Base-by-base conservation (phyloP, 2,888 invertebrate genomes). In the Eulithis testata region DNA sequence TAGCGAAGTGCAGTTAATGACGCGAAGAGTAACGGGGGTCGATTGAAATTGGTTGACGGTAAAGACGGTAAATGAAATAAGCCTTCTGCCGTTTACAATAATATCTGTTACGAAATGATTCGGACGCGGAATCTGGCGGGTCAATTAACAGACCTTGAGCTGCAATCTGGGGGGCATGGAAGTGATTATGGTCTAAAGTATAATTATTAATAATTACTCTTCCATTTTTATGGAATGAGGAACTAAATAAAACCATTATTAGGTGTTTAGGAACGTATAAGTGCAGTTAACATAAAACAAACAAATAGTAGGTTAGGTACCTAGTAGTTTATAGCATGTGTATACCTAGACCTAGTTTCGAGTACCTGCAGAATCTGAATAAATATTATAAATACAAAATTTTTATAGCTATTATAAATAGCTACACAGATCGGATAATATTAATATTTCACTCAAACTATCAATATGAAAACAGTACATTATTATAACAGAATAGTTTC, bases 11-110 rank as follows among this genome's bases (percentile, higher is more conserved):
- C 70, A 72, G 69, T 70, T 68, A 65, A 73, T 84, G 78, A 81
- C 79, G 78, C 80, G 74, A 75, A 71, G 75, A 77, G 72, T 72
- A 75, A 63, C 64, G 60, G 53, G 65, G 70, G 49, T 72, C 73
- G 65, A 68, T 70, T 71, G 72, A 70, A 70, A 70, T 65, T 85
- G 86, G 87, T 81, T 80, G 76, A 76, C 76, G 44, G 55, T 68
- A 69, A 83, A 87, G 86, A 86, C 85, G 83, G 84, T 84, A 84
- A 83, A 84, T 84, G 81, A 86, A 85, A 87, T 83, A 80, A 87
- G 86, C 85, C 85, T 88, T 86, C 83, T 85, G 83, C 81, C 77
- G 81, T 86, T 84, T 82, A 85, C 85, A 86, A 86, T 85, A 84
- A 81, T 82, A 80, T 77, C 78, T 78, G 76, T 86, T 84, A 82